Evolutionary conservation across 2,797 vertebrate genomes (phyloP).

Genomic region (Tamandua tetradactyla): DNA sequence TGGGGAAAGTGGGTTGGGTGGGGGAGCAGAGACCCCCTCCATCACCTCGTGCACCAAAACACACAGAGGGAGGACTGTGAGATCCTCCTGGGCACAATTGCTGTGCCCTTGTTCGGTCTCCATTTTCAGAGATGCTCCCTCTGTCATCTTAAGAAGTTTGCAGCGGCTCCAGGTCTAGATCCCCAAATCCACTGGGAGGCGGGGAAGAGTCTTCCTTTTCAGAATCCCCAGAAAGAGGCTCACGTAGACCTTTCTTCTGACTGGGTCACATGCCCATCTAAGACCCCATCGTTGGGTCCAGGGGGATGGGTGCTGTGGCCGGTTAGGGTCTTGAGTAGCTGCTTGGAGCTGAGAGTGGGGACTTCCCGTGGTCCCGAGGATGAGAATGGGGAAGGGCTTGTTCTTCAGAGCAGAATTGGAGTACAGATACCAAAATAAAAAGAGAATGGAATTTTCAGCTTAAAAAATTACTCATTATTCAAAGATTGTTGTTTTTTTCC

Average conservation of each 20-base stretch:
- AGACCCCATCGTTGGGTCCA: not conserved
- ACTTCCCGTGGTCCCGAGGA: not conserved
- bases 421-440: not conserved
- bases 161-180: not conserved
- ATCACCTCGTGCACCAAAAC: not conserved
- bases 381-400: not conserved
- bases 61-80: not conserved
- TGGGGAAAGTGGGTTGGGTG: not conserved
- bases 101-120: not conserved
- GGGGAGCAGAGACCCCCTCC: not conserved
- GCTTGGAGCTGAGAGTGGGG: not conserved
- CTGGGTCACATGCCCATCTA: not conserved
- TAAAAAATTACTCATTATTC: not conserved
- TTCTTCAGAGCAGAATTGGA: not conserved
- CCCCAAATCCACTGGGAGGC: not conserved
- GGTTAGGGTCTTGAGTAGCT: not conserved
- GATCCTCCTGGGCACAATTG: not conserved
- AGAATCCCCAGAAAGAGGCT: not conserved
- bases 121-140: too few species aligned
- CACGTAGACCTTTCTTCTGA: not conserved
- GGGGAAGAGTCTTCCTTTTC: too few species aligned
- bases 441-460: not conserved
- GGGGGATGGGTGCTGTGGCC: not conserved
- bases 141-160: fast-evolving
- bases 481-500: not conserved